Conservation (phyloP, 2,113 vertebrate species). For the Arenaria interpres region DNA sequence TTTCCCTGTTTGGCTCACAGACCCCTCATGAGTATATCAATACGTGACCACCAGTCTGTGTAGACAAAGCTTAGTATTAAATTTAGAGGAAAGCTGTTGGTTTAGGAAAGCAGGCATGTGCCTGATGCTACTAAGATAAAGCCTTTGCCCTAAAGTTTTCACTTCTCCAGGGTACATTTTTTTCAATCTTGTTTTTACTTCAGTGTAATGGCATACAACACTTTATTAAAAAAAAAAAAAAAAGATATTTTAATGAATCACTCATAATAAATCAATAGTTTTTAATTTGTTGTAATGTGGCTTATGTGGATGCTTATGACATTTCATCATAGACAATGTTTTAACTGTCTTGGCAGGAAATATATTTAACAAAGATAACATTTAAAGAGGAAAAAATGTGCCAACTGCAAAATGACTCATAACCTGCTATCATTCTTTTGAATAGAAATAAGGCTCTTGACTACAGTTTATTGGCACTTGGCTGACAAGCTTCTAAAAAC, state of each 20-base stretch:
- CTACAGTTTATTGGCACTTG: not conserved
- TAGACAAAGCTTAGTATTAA: not conserved
- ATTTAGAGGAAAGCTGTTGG: not conserved
- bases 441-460: not conserved
- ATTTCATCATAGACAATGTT: not conserved
- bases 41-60: not conserved
- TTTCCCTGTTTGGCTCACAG: not conserved
- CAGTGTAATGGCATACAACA: not conserved
- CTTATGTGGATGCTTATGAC: not conserved
- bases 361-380: not conserved
- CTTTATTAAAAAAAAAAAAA: not conserved
- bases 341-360: not conserved
- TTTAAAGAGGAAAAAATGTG: slow-evolving; percentile 1
- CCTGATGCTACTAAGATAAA: not conserved
- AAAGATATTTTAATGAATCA: not conserved
- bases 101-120: not conserved
- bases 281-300: not conserved
- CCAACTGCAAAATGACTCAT: not conserved
- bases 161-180: not conserved
- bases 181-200: not conserved
- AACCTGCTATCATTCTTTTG: not conserved
- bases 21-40: not conserved
- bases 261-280: not conserved
- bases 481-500: not conserved
- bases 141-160: not conserved